Percentiles rank a stretch among this genome's conserved stretches.
Evolutionary conservation across 2,888 invertebrate genomes (phyloP).

Genomic region (Bellardia pandia): DNA sequence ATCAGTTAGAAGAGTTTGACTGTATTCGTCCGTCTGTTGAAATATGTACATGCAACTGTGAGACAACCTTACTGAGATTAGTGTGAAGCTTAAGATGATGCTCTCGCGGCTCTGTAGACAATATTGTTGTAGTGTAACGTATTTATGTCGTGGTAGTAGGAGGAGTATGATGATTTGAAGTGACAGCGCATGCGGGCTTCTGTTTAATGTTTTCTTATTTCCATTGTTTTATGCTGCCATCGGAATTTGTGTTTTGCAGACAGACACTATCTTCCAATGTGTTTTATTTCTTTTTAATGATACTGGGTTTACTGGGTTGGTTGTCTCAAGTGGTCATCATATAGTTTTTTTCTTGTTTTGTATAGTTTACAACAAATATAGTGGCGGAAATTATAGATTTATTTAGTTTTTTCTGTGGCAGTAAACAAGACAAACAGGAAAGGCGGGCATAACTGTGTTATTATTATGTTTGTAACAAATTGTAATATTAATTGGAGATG

Average conservation of each 20-base stretch:
- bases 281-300: conserved; percentile 9
- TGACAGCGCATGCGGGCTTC: conserved; percentile 69
- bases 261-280: conserved; percentile 4
- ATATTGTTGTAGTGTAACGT: background rate
- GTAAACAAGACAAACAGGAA: conserved; percentile 19
- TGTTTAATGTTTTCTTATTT: conserved; percentile 56
- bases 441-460: conserved; percentile 25
- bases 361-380: conserved; percentile 37
- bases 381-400: conserved; percentile 61
- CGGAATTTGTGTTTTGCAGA: conserved; percentile 3
- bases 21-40: background rate
- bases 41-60: background rate
- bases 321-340: conserved; percentile 66
- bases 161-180: conserved; percentile 45
- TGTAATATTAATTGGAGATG: conserved; percentile 30
- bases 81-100: conserved; percentile 13
- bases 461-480: conserved; percentile 25
- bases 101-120: conserved; percentile 8
- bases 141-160: conserved; percentile 20
- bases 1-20: conserved; percentile 15
- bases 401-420: conserved; percentile 17
- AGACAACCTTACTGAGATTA: conserved; percentile 8
- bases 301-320: conserved; percentile 32
- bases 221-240: conserved; percentile 37
- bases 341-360: conserved; percentile 11